phyloP scores from a whole-genome alignment of 2,888 invertebrate genomes.

The Dexiosoma caninum region DNA sequence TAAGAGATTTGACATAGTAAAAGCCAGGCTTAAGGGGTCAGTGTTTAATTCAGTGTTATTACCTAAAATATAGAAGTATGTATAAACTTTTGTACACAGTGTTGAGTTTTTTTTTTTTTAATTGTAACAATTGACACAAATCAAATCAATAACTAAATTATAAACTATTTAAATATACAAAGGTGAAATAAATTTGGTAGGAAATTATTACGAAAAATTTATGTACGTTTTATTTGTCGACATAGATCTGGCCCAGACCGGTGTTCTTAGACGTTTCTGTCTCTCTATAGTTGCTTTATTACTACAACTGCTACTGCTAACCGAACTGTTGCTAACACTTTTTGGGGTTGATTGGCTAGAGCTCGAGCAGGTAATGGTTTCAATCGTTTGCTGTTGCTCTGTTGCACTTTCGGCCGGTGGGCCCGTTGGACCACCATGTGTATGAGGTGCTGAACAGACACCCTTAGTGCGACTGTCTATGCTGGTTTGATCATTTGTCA shows the following conservation, averaged over 20 bases:
- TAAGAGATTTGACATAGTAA: slow-evolving; percentile 14
- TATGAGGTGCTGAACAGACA: slow-evolving; percentile 78
- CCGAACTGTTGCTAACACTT: slow-evolving; percentile 54
- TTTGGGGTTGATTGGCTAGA: slow-evolving; percentile 36
- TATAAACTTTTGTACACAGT: slow-evolving; percentile 26
- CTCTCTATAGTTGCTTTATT: slow-evolving; percentile 81
- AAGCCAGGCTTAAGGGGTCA: neutral
- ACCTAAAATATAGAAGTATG: neutral
- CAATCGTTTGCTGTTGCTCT: too few relatives aligned
- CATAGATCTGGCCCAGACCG: slow-evolving; percentile 89
- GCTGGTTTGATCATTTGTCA: slow-evolving; percentile 71
- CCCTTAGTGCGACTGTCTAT: slow-evolving; percentile 78
- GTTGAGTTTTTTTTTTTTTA: slow-evolving; percentile 8
- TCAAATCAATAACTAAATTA: neutral
- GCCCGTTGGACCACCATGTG: slow-evolving; percentile 78
- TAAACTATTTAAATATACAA: neutral
- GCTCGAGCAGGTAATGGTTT: slow-evolving; percentile 38
- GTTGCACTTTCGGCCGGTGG: slow-evolving; percentile 72
- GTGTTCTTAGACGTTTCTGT: slow-evolving; percentile 86
- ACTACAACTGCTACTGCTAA: slow-evolving; percentile 76
- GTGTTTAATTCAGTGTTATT: slow-evolving; percentile 10
- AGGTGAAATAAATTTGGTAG: neutral
- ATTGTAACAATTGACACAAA: slow-evolving; percentile 2
- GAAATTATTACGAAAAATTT: slow-evolving; percentile 29
- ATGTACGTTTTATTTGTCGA: slow-evolving; percentile 80